Evolutionary conservation across 1,140 invertebrate genomes (phyloP), one percentile per base, ranked within the genome.

Genomic region (Lasaia peninsularis): DNA sequence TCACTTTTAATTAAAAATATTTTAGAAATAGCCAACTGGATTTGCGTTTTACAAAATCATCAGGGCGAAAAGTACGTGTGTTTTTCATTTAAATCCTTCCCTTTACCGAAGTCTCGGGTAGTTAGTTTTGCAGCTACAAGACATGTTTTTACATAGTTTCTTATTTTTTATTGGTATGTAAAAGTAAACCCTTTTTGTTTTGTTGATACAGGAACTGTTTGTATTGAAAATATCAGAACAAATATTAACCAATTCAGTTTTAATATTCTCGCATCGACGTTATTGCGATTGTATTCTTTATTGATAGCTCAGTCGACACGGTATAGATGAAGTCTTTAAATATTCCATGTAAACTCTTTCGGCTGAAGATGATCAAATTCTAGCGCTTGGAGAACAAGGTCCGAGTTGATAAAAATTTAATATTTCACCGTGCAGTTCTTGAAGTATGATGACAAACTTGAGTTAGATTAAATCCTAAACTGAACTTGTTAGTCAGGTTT

Each of bases 321-420:
- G n/a, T 21, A 18, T 50, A 50, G 18, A 28, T 50, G n/a, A 50
- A 50, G 35, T 40, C 35, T 40, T 50, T 50, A 50, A 28, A 50
- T 50, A 50, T 50, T 50, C 18, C 48, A 50, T 50, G 24, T 50
- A 50, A 31, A 50, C 24, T 40, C 14, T 35, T 12, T 40, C 35
- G 35, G 12, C 35, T 16, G 16, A 14, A 40, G 35, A 18, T 40
- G 35, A 40, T 40, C 14, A 18, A 40, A 40, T 40, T 40, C 14
- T 40, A 40, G 14, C 35, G 35, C 35, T 16, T 7, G 9, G 35
- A 14, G 14, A 40, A 8, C 35, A 16, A 40, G 14, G 35, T 16
- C 16, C 16, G 14, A 40, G 35, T 40, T 40, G n/a, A 50, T 8
- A 56, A 28, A 31, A 21, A 50, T 50, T 50, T 9, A 50, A 50